phyloP scores from a whole-genome alignment of 2,888 invertebrate genomes.

The Vesta saturnalis region DNA sequence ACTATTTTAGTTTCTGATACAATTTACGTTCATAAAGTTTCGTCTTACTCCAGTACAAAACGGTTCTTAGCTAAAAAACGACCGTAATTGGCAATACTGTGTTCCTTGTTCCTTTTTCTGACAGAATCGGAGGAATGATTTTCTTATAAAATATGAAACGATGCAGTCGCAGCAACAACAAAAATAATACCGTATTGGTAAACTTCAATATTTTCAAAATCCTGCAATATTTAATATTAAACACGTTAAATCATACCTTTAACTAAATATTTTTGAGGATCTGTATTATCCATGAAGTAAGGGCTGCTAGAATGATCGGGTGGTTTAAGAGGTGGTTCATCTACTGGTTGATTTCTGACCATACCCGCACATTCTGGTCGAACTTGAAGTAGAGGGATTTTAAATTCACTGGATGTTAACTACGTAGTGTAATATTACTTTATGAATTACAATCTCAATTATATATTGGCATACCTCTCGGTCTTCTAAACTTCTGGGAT shows the following conservation, averaged over 20 bases:
- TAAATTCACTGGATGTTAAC: constrained; percentile 75
- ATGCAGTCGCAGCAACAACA: too few relatives aligned
- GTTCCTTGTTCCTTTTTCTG: too few relatives aligned
- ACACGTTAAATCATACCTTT: constrained; percentile 68
- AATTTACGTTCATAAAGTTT: too few relatives aligned
- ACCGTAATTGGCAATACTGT: too few relatives aligned
- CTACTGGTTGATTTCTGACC: constrained; percentile 68
- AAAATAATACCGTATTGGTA: too few relatives aligned
- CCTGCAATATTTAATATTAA: too few relatives aligned
- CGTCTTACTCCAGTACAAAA: too few relatives aligned
- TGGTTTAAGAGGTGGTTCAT: constrained; percentile 69
- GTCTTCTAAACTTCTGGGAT: constrained; percentile 70
- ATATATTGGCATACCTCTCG: constrained; percentile 64
- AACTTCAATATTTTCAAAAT: too few relatives aligned
- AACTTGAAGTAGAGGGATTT: constrained; percentile 74
- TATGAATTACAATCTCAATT: not conserved
- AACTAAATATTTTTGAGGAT: constrained; percentile 72
- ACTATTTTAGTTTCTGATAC: too few relatives aligned
- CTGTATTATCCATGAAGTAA: constrained; percentile 72
- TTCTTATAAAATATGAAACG: too few relatives aligned
- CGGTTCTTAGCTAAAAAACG: too few relatives aligned
- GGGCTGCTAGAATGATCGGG: constrained; percentile 70
- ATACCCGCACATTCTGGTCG: constrained; percentile 75
- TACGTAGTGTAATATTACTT: constrained; percentile 52
- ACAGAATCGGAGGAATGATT: too few relatives aligned